phyloP scores from a whole-genome alignment of 2,113 vertebrate genomes.

The Anas platyrhynchos region DNA sequence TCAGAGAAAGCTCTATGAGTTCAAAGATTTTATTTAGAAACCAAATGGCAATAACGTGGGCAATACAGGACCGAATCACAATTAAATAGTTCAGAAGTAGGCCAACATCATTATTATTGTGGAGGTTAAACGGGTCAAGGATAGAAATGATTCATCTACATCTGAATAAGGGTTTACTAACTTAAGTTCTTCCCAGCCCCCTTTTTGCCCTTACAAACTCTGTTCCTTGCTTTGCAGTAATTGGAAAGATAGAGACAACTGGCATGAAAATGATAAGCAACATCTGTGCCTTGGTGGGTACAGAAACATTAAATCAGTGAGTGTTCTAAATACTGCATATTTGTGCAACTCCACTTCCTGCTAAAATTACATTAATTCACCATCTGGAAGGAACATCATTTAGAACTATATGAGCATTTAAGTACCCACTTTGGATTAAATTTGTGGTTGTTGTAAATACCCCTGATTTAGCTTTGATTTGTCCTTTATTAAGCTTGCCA shows the following conservation, averaged over 20 bases:
- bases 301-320: constrained; percentile 77
- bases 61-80: neutral
- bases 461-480: constrained; percentile 84
- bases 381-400: constrained; percentile 83
- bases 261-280: constrained; percentile 72
- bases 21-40: neutral
- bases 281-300: constrained; percentile 77
- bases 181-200: constrained; percentile 6
- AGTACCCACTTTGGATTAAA: constrained; percentile 83
- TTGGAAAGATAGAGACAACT: constrained; percentile 74
- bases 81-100: neutral
- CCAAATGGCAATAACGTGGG: neutral
- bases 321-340: constrained; percentile 76
- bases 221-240: constrained; percentile 61
- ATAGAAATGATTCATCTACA: neutral
- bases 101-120: rapidly evolving
- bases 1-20: neutral
- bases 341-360: constrained; percentile 83
- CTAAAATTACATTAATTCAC: constrained; percentile 85
- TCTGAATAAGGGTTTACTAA: constrained; percentile 18
- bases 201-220: constrained; percentile 47
- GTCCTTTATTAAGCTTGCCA: constrained; percentile 76
- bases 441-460: constrained; percentile 82
- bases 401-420: constrained; percentile 80
- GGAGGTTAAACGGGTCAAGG: neutral